phyloP scores from a whole-genome alignment of 2,797 vertebrate species.

The Myotis daubentonii region DNA sequence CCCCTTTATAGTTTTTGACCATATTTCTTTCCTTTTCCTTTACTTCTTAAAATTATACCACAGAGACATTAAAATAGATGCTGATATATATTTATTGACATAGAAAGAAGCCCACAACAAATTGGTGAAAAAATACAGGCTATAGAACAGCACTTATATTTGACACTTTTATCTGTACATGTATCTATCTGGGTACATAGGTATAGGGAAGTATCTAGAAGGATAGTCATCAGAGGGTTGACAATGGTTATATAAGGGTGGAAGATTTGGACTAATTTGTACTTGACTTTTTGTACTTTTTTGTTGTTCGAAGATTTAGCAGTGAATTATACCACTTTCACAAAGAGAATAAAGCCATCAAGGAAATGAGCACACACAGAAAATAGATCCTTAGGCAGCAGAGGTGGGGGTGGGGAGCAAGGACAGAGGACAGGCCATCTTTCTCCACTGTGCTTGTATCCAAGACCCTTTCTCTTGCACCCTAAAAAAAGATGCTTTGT shows the following conservation, averaged over 20 bases:
- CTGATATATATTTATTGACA: conserved; percentile 70
- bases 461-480: background rate
- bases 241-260: background rate
- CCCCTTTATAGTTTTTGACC: conserved; percentile 20
- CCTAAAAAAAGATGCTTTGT: conserved; percentile 37
- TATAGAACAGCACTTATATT: conserved; percentile 72
- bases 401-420: background rate
- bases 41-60: conserved; percentile 22
- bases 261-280: background rate
- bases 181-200: conserved; percentile 10
- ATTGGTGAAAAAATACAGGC: conserved; percentile 76
- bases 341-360: conserved; percentile 56
- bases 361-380: conserved; percentile 36
- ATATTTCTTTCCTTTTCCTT: conserved; percentile 13
- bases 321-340: conserved; percentile 47
- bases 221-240: conserved; percentile 46
- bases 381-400: conserved; percentile 30
- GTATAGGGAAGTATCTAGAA: conserved; percentile 53
- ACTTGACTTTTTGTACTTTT: conserved; percentile 45
- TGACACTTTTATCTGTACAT: conserved; percentile 60
- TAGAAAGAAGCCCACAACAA: conserved; percentile 68
- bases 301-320: conserved; percentile 32
- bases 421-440: background rate
- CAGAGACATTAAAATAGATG: conserved; percentile 56
- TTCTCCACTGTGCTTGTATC: conserved; percentile 1